Base-by-base conservation (phyloP, 2,797 vertebrate genomes). In the Lophius americanus region DNA sequence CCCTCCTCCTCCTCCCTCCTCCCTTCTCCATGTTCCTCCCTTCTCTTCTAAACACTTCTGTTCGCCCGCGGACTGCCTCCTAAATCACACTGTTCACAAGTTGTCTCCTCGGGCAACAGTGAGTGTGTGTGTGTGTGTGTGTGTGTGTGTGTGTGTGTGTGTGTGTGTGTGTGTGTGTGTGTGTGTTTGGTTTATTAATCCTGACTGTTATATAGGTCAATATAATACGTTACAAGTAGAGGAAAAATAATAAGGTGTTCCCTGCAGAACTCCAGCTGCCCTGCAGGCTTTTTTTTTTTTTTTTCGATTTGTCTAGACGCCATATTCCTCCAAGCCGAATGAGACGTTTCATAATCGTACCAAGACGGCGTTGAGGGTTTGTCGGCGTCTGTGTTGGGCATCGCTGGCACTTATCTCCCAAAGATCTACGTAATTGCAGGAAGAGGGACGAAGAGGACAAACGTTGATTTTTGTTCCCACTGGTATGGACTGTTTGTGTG, bases 61-160 rank as follows among this genome's bases (percentile, higher is more conserved):
- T 77, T 84, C 57, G 70, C 73, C 75, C 51, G 59, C 32, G 70
- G 69, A 75, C 69, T 38, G 52, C 57, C 77, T 87, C 85, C 83
- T 93, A 90, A 90, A 91, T 92, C 89, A 91, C 68, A 66, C 84
- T 78, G 82, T 89, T 88, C 84, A 79, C 78, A 61, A 77, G 73
- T 85, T 88, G 85, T 90, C 88, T 89, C 86, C 86, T 74, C 75
- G 5, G 85, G 87, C 82, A 52, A 73, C n/a, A 59, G 65, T 33
- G 79, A 43, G 71, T 50, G 68, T 59, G 37, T 37, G 23, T 49
- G 54, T 60, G 55, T 64, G 50, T 57, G 56, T 12, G 63, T 48
- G 32, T 55, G 43, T 60, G 23, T 49, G 44, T 69, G 41, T 49
- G 63, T 23, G 66, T 61, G 37, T 41, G 35, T 51, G 58, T 60